Evolutionary conservation across 2,113 vertebrate species (phyloP), one percentile per base, ranked within the genome.

Genomic region (Odocoileus hemionus): DNA sequence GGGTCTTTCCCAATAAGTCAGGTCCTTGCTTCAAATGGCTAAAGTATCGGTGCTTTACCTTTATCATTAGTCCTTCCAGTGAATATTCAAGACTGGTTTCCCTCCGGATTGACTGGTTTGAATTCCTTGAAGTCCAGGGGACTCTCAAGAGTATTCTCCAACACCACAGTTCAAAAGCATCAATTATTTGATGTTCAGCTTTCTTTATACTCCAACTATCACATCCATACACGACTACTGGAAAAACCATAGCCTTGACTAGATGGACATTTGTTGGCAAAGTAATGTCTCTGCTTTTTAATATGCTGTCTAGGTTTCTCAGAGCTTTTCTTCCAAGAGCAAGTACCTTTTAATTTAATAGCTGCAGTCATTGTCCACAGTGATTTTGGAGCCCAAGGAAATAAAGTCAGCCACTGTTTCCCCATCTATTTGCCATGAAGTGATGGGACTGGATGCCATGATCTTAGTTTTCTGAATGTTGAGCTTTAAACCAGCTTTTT

Each of bases 131-230:
- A 70, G n/a, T 70, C n/a, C 64, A 36, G 36, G 9, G 0, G 17
- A 36, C 4, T 70, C 64, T 70, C 64, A 36, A 70, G n/a, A 70
- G 64, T 70, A 8, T 70, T 70, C 17, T 70, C 64, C 64, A 70
- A 5, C 17, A 23, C 4, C 19, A 11, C n/a, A 70, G n/a, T 70
- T 36, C 2, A 36, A 70, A 70, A 11, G n/a, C 17, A 36, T 70
- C 64, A 70, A 3, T 70, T 70, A 2, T 36, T 21, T 0, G 2
- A 1, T 0, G 0, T 9, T 36, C 64, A 70, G 17, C 9, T 36
- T 36, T 36, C n/a, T 36, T 36, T 36, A 21, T 70, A 21, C 4
- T 36, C 64, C 19, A 21, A 11, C n/a, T 70, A 8, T 70, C n/a
- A 70, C n/a, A 70, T 70, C n/a, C 64, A 36, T 21, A 36, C n/a